A percentile compares a stretch with the other conserved stretches of the same genome.
phyloP scores from a whole-genome alignment of 2,888 invertebrate genomes.

The Lasioglossum lativentre region DNA sequence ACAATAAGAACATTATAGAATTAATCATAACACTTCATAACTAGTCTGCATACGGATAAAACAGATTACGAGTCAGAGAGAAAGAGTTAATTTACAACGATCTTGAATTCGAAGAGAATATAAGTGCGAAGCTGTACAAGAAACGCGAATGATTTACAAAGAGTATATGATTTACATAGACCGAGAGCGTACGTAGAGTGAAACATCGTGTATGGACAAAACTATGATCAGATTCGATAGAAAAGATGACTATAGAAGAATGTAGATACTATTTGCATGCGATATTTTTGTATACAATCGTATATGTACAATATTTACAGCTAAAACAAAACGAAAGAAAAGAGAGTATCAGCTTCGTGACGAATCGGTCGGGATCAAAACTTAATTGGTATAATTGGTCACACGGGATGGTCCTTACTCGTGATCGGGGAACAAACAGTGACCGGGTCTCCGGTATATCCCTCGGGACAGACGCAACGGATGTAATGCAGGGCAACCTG shows the following conservation, averaged over 20 bases:
- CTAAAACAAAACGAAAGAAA: slow-evolving; percentile 14
- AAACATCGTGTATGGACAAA: slow-evolving; percentile 30
- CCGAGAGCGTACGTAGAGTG: slow-evolving; percentile 13
- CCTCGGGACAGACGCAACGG: slow-evolving; percentile 88
- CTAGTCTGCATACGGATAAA: not conserved
- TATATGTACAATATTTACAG: slow-evolving; percentile 73
- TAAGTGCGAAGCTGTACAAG: slow-evolving; percentile 25
- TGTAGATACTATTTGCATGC: slow-evolving; percentile 42
- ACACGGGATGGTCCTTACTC: slow-evolving; percentile 79
- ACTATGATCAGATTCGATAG: slow-evolving; percentile 5
- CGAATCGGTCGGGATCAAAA: not conserved
- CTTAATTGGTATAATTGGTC: not conserved
- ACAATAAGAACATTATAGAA: slow-evolving; percentile 34
- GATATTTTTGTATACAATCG: slow-evolving; percentile 38
- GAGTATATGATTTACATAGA: slow-evolving; percentile 20
- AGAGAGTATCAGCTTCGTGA: not conserved
- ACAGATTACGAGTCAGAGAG: slow-evolving; percentile 5
- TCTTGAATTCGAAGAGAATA: not conserved
- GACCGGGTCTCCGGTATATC: slow-evolving; percentile 90
- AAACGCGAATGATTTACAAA: slow-evolving; percentile 24
- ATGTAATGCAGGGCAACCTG: slow-evolving; percentile 89
- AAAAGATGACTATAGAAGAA: not conserved
- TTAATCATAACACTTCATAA: not conserved
- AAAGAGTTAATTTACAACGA: slow-evolving; percentile 49
- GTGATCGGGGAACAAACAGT: slow-evolving; percentile 85